Evolutionary conservation across 2,797 vertebrate species (phyloP).

Genomic region (Aldrovandia affinis): DNA sequence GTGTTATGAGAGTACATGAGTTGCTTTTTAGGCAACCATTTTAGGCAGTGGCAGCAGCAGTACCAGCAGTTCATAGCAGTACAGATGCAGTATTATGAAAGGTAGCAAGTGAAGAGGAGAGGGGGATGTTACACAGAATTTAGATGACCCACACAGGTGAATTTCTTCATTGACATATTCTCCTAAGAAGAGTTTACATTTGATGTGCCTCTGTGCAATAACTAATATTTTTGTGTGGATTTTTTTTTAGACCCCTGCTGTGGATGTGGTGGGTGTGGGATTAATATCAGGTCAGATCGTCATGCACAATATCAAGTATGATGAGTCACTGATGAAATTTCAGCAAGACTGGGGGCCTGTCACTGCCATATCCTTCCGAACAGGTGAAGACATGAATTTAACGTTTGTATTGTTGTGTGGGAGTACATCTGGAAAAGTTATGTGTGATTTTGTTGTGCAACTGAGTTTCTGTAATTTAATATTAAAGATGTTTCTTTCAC

Average conservation of each 20-base stretch:
- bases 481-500: neutral
- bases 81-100: too few relatives aligned
- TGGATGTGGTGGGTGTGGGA: slow-evolving; percentile 89
- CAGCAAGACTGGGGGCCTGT: slow-evolving; percentile 95
- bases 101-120: too few relatives aligned
- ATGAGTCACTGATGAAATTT: slow-evolving; percentile 93
- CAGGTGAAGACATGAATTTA: slow-evolving; percentile 70
- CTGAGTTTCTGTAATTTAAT: neutral
- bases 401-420: neutral
- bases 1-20: too few relatives aligned
- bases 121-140: too few relatives aligned
- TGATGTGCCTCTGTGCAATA: too few relatives aligned
- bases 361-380: slow-evolving; percentile 89
- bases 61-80: too few relatives aligned
- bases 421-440: neutral
- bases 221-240: slow-evolving; percentile 16
- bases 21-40: too few relatives aligned
- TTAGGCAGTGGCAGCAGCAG: too few relatives aligned
- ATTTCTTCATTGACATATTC: neutral
- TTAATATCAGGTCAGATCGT: slow-evolving; percentile 84
- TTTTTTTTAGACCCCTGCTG: slow-evolving; percentile 83
- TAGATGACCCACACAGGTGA: too few relatives aligned
- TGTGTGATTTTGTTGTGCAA: neutral
- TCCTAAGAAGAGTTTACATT: neutral
- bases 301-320: slow-evolving; percentile 90